Evolutionary conservation across 2,888 invertebrate genomes (phyloP), one percentile per base, ranked within the genome.

Genomic region (Chrysolina haemoptera): DNA sequence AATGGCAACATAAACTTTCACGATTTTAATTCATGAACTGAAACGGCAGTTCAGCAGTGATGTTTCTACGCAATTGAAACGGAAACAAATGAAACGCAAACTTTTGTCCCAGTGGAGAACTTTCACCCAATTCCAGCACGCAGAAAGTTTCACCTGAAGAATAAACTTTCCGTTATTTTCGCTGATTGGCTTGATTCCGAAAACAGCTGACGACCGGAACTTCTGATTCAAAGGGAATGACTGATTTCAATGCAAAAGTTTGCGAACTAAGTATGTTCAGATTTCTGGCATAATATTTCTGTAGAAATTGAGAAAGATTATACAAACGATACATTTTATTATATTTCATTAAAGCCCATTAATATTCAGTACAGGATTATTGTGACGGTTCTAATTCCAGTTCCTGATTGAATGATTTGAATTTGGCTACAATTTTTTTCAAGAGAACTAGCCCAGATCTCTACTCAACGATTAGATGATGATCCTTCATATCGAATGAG

Each of bases 51-150:
- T 53, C 53, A 53, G 20, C 53, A 53, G 18, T 53, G 20, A 53
- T 53, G 53, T 22, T 20, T 20, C 53, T 22, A 53, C 53, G 53
- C 53, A 53, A 53, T 53, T 10, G 53, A 53, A 53, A 53, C 53
- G 53, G 20, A 12, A 53, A 20, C 53, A 53, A 53, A 53, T 20
- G 53, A 14, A 11, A 53, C 20, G 53, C 53, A 20, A 53, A 53
- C 53, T 53, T 11, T 20, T 20, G 18, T 53, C 53, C 53, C 53
- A 20, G 53, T 22, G 20, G 53, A 20, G 53, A 53, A 53, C 53
- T 20, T 53, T 53, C 53, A 53, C 20, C 53, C 53, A 20, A 20
- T 53, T 53, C 18, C 1, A 12, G 20, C 43, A 43, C 12, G 14
- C 43, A 43, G 12, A 22, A 53, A 53, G 20, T 53, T 53, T 20